Evolutionary conservation across 2,797 vertebrate genomes (phyloP).

Genomic region (Alfaro cultratus): DNA sequence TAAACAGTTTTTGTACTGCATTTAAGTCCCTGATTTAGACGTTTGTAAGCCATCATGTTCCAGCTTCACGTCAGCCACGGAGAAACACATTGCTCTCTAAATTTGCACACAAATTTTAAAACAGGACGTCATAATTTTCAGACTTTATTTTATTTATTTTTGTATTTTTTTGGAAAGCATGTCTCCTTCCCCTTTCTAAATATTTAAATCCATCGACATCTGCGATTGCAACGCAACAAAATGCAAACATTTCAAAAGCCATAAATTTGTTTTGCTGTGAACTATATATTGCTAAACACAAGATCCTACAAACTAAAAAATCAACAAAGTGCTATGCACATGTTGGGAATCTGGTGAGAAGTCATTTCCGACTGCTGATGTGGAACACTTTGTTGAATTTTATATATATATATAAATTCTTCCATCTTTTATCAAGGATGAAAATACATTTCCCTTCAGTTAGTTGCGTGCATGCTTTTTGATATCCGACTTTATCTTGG

Average conservation of each 20-base stretch:
- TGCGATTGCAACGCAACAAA: background rate
- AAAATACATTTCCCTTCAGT: background rate
- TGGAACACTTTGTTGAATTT: background rate
- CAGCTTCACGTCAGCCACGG: background rate
- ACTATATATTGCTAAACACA: too few species aligned
- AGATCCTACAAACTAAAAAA: background rate
- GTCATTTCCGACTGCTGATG: background rate
- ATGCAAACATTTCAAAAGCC: background rate
- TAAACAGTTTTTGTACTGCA: constrained; percentile 10
- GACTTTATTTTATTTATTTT: background rate
- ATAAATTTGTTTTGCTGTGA: background rate
- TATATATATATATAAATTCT: background rate
- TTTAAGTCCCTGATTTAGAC: constrained; percentile 28
- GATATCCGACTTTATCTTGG: background rate
- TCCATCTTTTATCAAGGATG: background rate
- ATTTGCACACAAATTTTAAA: background rate
- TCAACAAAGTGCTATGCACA: background rate
- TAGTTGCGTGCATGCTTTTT: background rate
- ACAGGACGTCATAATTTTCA: background rate
- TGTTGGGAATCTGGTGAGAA: constrained; percentile 3
- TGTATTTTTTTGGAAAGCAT: background rate
- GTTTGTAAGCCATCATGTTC: constrained; percentile 23
- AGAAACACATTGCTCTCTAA: background rate
- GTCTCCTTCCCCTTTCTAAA: background rate
- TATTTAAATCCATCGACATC: background rate